Evolutionary conservation across 2,113 vertebrate species (phyloP).

Genomic region (Podarcis muralis): DNA sequence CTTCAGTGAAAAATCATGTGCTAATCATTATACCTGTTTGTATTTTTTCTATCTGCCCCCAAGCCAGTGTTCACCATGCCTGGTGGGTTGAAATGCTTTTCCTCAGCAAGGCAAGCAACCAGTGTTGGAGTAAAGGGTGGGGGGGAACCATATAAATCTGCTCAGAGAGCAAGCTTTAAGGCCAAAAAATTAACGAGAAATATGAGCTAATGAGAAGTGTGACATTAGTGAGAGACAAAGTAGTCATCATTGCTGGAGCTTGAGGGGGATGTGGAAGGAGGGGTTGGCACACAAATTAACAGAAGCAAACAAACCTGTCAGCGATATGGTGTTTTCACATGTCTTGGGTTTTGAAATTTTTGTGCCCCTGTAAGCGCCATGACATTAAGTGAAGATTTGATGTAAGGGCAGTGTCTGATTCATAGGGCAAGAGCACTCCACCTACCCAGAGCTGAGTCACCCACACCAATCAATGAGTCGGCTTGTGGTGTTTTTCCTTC

Average conservation of each 20-base stretch:
- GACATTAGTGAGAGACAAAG: neutral
- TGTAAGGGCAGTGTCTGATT: neutral
- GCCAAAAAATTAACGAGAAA: neutral
- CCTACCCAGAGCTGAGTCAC: neutral
- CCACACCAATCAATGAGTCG: neutral
- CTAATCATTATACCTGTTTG: neutral
- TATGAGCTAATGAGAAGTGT: neutral
- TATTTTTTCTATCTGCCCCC: neutral
- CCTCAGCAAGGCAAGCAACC: neutral
- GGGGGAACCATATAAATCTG: neutral
- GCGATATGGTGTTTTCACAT: neutral
- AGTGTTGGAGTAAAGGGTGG: neutral
- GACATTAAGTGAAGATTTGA: neutral
- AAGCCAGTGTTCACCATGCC: neutral
- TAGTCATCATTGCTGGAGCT: neutral
- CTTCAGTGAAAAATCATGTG: neutral
- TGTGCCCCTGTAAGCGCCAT: neutral
- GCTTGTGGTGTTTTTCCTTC: neutral
- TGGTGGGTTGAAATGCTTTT: neutral
- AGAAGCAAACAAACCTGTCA: neutral
- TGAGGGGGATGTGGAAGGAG: neutral
- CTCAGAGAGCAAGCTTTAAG: neutral
- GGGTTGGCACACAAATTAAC: neutral
- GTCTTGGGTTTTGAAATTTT: neutral
- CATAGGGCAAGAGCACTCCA: fast-evolving